A percentile compares a stretch with the other conserved stretches of the same genome.
Conservation (phyloP, 2,113 vertebrate genomes). For the Anolis sagrei region DNA sequence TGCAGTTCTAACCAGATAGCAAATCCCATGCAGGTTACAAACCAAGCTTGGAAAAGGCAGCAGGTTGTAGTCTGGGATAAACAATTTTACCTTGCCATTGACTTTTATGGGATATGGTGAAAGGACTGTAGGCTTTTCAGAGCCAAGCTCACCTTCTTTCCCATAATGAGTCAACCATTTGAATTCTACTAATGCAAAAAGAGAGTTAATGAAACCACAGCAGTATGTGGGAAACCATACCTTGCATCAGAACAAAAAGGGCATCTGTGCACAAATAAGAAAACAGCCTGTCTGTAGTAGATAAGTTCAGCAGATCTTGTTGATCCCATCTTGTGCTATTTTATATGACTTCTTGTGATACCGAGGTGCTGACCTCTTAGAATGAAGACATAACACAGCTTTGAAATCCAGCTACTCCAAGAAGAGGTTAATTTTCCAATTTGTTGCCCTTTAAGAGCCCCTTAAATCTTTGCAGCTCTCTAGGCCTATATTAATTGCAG, state of each 20-base stretch:
- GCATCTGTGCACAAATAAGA: background rate
- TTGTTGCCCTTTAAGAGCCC: background rate
- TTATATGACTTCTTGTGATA: background rate
- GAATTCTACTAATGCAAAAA: background rate
- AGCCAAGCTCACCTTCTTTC: too few species aligned
- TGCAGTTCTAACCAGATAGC: too few species aligned
- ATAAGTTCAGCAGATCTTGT: background rate
- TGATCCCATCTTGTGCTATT: background rate
- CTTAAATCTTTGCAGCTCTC: background rate
- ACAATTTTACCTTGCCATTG: background rate
- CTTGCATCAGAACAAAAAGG: background rate
- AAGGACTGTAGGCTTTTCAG: background rate
- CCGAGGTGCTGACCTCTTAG: background rate
- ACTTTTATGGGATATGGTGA: background rate
- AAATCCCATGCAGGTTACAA: too few species aligned
- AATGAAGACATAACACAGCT: fast-evolving
- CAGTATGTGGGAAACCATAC: background rate
- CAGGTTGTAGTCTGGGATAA: too few species aligned
- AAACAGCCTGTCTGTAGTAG: background rate
- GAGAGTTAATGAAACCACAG: background rate
- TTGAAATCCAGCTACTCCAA: background rate
- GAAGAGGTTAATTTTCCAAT: background rate
- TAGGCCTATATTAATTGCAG: background rate
- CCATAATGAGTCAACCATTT: too few species aligned
- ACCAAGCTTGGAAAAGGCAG: too few species aligned